A percentile compares a stretch with the other conserved stretches of the same genome.
These are phyloP conservation scores for Fringilla coelebs DNA, from an alignment of 2,797 vertebrate genomes.

Conservation along the genomic window DNA sequence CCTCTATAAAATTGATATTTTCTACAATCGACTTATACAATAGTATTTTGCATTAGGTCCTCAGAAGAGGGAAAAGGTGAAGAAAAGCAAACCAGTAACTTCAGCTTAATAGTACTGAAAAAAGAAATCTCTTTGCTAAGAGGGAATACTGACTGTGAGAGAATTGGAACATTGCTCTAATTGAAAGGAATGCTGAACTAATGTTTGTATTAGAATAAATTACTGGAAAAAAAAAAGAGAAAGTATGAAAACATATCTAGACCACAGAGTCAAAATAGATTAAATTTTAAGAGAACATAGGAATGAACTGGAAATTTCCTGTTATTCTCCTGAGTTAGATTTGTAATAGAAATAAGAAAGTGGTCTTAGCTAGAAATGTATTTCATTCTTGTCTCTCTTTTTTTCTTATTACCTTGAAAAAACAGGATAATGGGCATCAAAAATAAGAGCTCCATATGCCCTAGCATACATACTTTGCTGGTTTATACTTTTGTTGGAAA, in stretches of 20 bases:
- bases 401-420: neutral
- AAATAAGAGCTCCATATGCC: neutral
- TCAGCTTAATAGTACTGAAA: neutral
- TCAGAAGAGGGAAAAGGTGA: neutral
- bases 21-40: neutral
- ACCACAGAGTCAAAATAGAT: neutral
- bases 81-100: neutral
- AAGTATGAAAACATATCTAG: conserved; percentile 4
- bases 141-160: neutral
- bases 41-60: neutral
- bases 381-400: neutral
- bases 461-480: neutral
- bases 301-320: neutral
- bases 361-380: neutral
- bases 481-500: neutral
- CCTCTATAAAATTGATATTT: neutral
- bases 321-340: neutral
- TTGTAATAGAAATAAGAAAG: neutral
- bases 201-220: conserved; percentile 37
- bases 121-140: neutral
- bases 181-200: conserved; percentile 36
- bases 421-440: neutral
- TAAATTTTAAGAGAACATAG: neutral
- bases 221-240: neutral
- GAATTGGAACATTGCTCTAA: neutral